Percentiles rank a stretch among this genome's conserved stretches.
Conservation (phyloP, 2,113 vertebrate genomes). For the Lonchura striata region DNA sequence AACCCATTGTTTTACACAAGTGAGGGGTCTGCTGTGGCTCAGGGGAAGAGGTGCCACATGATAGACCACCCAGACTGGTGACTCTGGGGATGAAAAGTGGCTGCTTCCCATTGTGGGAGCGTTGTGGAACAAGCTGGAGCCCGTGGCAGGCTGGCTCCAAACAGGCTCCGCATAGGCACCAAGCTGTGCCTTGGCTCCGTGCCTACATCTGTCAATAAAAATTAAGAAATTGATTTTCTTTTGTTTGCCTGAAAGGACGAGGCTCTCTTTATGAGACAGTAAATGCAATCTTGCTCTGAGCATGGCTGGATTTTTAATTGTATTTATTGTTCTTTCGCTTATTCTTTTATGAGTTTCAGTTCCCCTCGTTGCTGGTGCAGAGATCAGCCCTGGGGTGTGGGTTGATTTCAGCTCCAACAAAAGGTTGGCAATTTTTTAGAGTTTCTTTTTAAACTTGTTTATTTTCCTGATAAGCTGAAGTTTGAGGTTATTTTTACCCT, state of each 20-base stretch:
- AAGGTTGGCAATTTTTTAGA: constrained; percentile 33
- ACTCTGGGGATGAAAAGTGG: background rate
- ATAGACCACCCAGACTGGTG: background rate
- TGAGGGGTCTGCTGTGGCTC: background rate
- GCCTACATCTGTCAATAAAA: constrained; percentile 75
- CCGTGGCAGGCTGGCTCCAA: background rate
- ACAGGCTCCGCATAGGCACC: background rate
- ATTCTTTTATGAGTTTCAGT: constrained; percentile 72
- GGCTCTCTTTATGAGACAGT: constrained; percentile 72
- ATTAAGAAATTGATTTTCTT: constrained; percentile 82
- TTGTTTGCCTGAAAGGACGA: constrained; percentile 73
- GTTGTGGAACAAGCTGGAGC: background rate
- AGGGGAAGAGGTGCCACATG: background rate
- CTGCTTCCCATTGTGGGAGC: background rate
- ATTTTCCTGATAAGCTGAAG: constrained; percentile 3
- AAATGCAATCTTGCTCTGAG: constrained; percentile 72
- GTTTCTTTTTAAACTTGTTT: background rate
- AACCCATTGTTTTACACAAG: background rate
- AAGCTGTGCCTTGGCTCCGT: background rate
- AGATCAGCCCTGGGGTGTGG: constrained; percentile 48
- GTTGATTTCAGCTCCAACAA: constrained; percentile 62
- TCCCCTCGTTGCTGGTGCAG: constrained; percentile 49
- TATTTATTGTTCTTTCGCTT: constrained; percentile 70
- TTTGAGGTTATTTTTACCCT: constrained; percentile 21
- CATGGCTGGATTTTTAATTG: constrained; percentile 73